Base-by-base conservation (phyloP, 2,797 vertebrate species). In the Cyprinodon diabolis region DNA sequence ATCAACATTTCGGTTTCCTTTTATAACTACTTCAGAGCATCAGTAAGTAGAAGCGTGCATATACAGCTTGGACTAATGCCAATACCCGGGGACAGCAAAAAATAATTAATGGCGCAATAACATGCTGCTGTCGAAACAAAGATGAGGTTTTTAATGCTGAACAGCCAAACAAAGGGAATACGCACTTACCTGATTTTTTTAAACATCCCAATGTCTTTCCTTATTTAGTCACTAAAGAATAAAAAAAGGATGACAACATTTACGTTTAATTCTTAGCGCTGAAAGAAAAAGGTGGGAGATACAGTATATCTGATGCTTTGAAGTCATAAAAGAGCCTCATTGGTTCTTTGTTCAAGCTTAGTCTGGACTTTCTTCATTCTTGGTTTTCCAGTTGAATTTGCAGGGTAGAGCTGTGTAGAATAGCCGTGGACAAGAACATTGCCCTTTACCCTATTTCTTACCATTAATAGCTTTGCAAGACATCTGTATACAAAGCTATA, bases 81-180 rank as follows among this genome's bases (percentile, higher is more conserved):
- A 90, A 87, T 82, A 83, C 89, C 86, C 43, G 83, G 65, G 74
- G 88, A 91, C 89, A 82, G 88, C 87, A 75, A 87, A 92, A 86
- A 88, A 87, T 87, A 91, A 92, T 93, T 91, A 92, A 94, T 92
- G 86, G 88, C 77, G 86, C 70, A 30, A 88, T 93, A 93, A 93
- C 93, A 92, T 93, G 84, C 87, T 89, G 90, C 89, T 86, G 88
- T 91, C 91, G 89, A 93, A 94, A 94, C 88, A 91, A 82, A 90
- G 84, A 93, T 91, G 91, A 90, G 90, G 91, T 93, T 94, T 89
- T 93, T 92, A 91, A 92, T 90, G 89, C 86, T 92, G 90, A 92
- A 92, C 82, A 80, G 87, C 66, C 82, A 62, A 70, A 89, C 86
- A 80, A 87, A 84, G 83, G 84, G 92, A 93, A 93, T 92, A 90